Evolutionary conservation across 2,888 invertebrate species (phyloP).

Genomic region (Eupsilia transversa): DNA sequence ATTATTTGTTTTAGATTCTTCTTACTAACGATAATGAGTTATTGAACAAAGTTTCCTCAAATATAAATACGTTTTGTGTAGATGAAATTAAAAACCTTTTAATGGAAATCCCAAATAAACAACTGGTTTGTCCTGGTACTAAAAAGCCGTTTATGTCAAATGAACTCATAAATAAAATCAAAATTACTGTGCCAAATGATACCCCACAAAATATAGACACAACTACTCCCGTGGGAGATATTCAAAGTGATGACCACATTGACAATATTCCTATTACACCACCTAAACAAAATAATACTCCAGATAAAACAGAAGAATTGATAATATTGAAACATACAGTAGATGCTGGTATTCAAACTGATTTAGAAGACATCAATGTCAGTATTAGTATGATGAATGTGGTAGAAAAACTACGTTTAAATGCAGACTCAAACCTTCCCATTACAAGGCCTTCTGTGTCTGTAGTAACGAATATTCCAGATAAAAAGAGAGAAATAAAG

Average conservation of each 20-base stretch:
- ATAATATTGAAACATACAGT: conserved; percentile 50
- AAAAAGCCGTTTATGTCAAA: conserved; percentile 33
- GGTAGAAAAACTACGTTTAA: conserved; percentile 7
- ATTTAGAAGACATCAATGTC: conserved; percentile 45
- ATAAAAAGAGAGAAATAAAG: conserved; percentile 65
- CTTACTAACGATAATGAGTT: conserved; percentile 73
- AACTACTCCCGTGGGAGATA: neutral
- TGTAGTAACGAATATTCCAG: conserved; percentile 3
- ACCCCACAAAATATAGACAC: neutral
- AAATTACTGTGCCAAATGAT: conserved; percentile 55
- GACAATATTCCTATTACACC: neutral
- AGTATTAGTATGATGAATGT: neutral
- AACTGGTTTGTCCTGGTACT: neutral
- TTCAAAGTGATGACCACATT: conserved; percentile 2
- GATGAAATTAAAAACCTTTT: conserved; percentile 69
- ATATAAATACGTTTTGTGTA: conserved; percentile 70
- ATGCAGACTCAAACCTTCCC: neutral
- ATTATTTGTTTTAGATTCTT: conserved; percentile 73
- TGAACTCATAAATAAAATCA: conserved; percentile 48
- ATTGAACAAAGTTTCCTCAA: conserved; percentile 60
- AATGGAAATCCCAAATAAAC: conserved; percentile 16
- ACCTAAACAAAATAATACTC: conserved; percentile 12
- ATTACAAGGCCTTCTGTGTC: neutral
- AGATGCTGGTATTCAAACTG: conserved; percentile 74
- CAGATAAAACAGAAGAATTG: conserved; percentile 9